These are phyloP conservation scores for Holacanthella duospinosa DNA, from an alignment of 2,888 invertebrate genomes.

Conservation along the genomic window DNA sequence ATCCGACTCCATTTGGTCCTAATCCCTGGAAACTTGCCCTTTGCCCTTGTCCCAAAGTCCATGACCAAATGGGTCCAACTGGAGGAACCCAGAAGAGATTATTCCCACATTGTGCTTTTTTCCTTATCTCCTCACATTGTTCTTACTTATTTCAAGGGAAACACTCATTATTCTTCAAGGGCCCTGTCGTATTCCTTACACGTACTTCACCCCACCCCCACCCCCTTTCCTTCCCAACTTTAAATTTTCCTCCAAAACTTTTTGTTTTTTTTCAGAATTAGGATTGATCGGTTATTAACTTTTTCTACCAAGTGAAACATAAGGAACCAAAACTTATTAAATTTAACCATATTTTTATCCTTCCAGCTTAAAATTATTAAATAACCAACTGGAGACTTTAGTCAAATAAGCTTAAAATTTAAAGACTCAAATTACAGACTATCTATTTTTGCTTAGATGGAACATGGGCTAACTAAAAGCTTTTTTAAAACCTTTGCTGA, in stretches of 20 bases:
- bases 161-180: background rate
- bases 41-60: too few species aligned
- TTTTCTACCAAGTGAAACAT: background rate
- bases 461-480: background rate
- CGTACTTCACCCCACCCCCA: background rate
- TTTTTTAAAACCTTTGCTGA: background rate
- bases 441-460: too few species aligned
- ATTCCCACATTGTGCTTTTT: background rate
- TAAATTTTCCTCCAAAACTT: background rate
- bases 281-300: background rate
- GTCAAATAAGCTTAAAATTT: too few species aligned
- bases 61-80: too few species aligned
- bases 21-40: too few species aligned
- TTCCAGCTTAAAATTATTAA: background rate
- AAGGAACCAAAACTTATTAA: background rate
- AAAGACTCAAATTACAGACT: too few species aligned
- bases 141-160: background rate
- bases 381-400: background rate
- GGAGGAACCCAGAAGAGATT: too few species aligned
- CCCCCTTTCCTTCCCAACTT: background rate
- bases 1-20: too few species aligned
- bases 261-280: background rate
- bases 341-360: too few species aligned
- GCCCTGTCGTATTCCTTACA: slow-evolving; percentile 3
- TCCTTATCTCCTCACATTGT: background rate